Conservation (phyloP, 2,888 invertebrate genomes). For the Crossocerus cetratus region DNA sequence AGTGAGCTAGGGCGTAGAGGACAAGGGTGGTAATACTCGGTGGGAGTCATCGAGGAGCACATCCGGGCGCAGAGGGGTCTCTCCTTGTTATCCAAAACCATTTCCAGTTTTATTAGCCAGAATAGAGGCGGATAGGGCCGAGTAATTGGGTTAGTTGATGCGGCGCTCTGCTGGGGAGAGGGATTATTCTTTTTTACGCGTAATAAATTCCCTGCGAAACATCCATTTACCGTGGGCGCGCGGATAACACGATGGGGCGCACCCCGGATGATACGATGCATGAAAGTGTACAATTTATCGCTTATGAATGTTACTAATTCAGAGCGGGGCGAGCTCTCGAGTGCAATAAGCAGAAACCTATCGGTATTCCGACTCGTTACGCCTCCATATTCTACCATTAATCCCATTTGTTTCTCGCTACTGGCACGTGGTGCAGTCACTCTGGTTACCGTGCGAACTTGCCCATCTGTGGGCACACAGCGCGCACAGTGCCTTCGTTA, state of each 20-base stretch:
- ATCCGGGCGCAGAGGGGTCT: not conserved
- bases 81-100: constrained; percentile 52
- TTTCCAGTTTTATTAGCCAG: constrained; percentile 45
- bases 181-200: constrained; percentile 2
- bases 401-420: not conserved
- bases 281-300: not conserved
- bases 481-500: not conserved
- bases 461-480: not conserved
- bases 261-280: not conserved
- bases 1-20: too few species aligned
- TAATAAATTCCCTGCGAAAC: constrained; percentile 10
- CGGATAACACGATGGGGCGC: not conserved
- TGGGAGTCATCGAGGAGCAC: constrained; percentile 25
- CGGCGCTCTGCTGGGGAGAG: constrained; percentile 1
- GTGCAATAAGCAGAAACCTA: constrained; percentile 1
- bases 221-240: not conserved
- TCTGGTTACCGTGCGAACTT: not conserved
- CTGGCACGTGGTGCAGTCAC: not conserved
- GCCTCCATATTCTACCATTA: not conserved
- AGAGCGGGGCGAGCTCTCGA: not conserved
- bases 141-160: constrained; percentile 33
- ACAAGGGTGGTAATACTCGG: constrained; percentile 25
- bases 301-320: constrained; percentile 3
- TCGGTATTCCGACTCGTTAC: not conserved
- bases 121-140: constrained; percentile 30